Percentiles rank a stretch among this genome's conserved stretches.
phyloP scores from a whole-genome alignment of 23 tunicate species.

The Oikopleura albicans region DNA sequence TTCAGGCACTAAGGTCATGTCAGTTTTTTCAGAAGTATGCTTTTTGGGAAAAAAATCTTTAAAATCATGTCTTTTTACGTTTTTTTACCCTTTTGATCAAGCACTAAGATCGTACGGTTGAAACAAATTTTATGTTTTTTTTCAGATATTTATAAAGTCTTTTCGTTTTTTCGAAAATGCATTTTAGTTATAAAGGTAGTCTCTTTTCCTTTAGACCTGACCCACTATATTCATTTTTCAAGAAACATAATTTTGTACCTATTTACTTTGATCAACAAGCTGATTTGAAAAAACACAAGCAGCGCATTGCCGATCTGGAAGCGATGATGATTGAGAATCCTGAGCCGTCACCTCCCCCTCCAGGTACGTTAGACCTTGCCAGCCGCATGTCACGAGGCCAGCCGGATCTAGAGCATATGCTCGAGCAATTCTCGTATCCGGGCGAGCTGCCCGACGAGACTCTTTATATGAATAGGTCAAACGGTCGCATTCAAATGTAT shows the following conservation, averaged over 20 bases:
- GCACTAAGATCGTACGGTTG: too few species aligned
- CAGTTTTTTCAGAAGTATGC: too few species aligned
- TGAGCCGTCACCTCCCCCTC: neutral
- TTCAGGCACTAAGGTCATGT: too few species aligned
- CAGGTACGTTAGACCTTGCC: neutral
- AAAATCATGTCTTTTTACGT: too few species aligned
- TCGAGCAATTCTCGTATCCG: neutral
- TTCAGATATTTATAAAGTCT: neutral
- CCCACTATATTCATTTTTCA: too few species aligned
- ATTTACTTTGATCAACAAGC: conserved; percentile 34
- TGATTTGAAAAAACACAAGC: conserved; percentile 30
- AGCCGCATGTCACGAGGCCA: neutral
- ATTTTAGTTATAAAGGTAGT: neutral
- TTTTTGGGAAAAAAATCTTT: too few species aligned
- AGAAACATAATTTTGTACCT: neutral
- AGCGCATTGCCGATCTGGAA: conserved; percentile 51
- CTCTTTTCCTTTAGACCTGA: too few species aligned
- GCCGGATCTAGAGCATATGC: too few species aligned
- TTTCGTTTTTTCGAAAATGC: neutral
- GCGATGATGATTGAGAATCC: conserved; percentile 30
- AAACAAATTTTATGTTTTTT: too few species aligned
- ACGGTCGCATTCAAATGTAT: neutral
- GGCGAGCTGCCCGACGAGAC: neutral
- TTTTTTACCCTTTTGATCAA: too few species aligned
- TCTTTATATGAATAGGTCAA: neutral